Conservation (phyloP, 2,888 invertebrate species). For the Myopa tessellatipennis region DNA sequence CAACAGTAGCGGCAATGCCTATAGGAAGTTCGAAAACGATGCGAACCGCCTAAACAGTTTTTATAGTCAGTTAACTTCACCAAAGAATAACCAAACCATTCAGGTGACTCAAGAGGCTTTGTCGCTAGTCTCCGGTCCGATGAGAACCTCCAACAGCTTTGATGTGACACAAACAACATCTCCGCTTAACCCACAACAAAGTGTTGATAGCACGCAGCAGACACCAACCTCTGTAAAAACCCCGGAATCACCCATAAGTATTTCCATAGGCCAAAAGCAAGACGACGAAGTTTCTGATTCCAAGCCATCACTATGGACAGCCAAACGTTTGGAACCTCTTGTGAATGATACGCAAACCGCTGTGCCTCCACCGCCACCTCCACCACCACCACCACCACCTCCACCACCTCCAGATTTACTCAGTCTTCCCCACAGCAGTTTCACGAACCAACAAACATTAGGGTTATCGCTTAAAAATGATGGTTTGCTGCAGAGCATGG, state of each 20-base stretch:
- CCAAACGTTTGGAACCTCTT: neutral
- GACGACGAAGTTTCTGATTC: constrained; percentile 41
- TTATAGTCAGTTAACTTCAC: constrained; percentile 63
- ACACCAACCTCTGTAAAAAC: neutral
- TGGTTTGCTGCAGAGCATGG: constrained; percentile 48
- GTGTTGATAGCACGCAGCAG: neutral
- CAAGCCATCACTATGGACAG: constrained; percentile 21
- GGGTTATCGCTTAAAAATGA: constrained; percentile 38
- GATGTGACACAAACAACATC: constrained; percentile 52
- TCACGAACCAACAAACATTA: constrained; percentile 42
- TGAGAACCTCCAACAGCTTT: constrained; percentile 57
- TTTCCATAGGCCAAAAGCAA: constrained; percentile 51
- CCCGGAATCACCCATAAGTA: constrained; percentile 43
- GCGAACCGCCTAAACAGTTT: constrained; percentile 66
- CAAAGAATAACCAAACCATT: constrained; percentile 56
- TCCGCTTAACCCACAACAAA: constrained; percentile 27
- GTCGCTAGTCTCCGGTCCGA: constrained; percentile 55
- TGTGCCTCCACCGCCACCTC: constrained; percentile 48
- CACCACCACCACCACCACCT: constrained; percentile 61
- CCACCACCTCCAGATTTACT: constrained; percentile 60
- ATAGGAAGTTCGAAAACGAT: constrained; percentile 67
- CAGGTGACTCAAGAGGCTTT: constrained; percentile 41
- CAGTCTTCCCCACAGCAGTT: constrained; percentile 45
- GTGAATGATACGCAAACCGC: constrained; percentile 16
- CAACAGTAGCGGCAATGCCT: constrained; percentile 51